These are phyloP conservation scores for Amblyjoppa proteus DNA, from an alignment of 2,888 invertebrate species.

Conservation along the genomic window DNA sequence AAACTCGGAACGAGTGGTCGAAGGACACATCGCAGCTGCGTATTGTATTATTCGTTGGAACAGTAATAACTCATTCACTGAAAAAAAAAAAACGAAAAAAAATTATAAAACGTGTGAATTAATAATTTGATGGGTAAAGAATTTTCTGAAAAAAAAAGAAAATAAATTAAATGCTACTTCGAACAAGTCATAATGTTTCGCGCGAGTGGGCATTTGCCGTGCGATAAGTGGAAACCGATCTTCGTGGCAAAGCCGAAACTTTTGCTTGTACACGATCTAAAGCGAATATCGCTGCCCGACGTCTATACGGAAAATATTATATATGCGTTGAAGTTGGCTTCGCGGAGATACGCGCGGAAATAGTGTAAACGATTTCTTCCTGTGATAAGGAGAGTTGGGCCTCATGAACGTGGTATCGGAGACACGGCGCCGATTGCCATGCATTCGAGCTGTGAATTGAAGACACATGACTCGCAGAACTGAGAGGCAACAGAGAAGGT, in stretches of 20 bases:
- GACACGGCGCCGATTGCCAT: not conserved
- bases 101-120: no score
- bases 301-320: not conserved
- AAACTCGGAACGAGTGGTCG: not conserved
- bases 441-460: slow-evolving; percentile 4
- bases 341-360: not conserved
- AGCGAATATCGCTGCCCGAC: not conserved
- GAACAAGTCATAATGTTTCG: no score
- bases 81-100: no score
- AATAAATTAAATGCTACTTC: no score
- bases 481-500: not conserved
- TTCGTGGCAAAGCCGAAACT: no score
- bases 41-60: no score
- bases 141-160: not conserved
- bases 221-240: no score
- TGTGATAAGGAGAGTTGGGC: slow-evolving; percentile 2
- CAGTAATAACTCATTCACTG: no score
- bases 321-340: not conserved
- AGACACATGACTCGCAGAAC: not conserved
- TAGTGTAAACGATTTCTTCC: slow-evolving; percentile 16
- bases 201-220: no score
- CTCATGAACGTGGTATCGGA: not conserved
- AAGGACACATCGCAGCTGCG: not conserved
- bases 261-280: not conserved
- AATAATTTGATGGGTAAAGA: not conserved